phyloP scores from a whole-genome alignment of 2,113 vertebrate genomes.

The Trochalopteron elliotii region DNA sequence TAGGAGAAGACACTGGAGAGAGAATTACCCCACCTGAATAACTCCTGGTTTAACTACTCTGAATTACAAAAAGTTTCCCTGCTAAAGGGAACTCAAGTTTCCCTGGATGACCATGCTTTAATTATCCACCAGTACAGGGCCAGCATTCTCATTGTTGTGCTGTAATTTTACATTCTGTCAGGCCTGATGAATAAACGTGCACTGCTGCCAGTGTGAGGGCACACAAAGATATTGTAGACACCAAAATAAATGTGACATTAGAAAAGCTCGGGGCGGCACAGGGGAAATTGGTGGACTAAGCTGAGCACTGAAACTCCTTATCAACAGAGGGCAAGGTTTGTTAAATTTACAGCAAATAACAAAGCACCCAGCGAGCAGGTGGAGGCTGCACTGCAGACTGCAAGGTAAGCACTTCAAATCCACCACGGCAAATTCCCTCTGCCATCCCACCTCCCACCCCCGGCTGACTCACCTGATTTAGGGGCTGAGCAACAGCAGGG shows the following conservation, averaged over 20 bases:
- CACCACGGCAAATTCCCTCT: conserved; percentile 37
- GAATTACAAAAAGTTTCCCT: neutral
- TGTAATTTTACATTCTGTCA: neutral
- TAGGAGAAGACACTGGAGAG: neutral
- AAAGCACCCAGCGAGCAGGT: conserved; percentile 10
- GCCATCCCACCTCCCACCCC: neutral
- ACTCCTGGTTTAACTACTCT: neutral
- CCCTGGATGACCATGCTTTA: neutral
- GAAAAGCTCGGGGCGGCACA: neutral
- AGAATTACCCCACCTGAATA: neutral
- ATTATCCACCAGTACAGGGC: neutral
- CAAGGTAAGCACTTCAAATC: conserved; percentile 30
- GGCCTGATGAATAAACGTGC: neutral
- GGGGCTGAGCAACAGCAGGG: conserved; percentile 20
- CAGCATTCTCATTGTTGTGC: neutral
- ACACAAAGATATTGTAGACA: neutral
- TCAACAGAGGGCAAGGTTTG: conserved; percentile 40
- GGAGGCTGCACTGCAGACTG: conserved; percentile 10
- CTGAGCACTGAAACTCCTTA: conserved; percentile 23
- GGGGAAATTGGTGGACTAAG: neutral
- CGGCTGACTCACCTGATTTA: neutral
- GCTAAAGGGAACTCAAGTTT: neutral
- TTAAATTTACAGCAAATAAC: neutral
- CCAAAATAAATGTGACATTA: neutral
- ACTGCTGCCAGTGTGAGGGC: neutral